These are phyloP conservation scores for Balanococcus diminutus DNA, from an alignment of 2,888 invertebrate species.

Conservation along the genomic window DNA sequence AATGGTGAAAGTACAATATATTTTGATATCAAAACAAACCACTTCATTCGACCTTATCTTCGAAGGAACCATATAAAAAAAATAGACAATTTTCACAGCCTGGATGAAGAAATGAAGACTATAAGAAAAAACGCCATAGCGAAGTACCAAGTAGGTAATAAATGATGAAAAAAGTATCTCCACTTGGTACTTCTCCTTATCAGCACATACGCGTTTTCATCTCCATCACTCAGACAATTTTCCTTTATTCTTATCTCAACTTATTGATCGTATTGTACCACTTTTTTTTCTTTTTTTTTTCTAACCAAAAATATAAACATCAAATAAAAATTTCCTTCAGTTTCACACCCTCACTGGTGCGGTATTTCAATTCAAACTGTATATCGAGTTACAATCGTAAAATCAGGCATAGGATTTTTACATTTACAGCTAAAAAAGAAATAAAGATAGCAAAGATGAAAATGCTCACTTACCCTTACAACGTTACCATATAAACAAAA, in stretches of 20 bases:
- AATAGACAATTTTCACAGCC: background rate
- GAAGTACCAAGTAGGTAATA: background rate
- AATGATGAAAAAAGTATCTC: background rate
- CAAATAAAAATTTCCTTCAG: background rate
- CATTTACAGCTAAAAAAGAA: background rate
- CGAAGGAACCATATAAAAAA: background rate
- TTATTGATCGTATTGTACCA: too few relatives aligned
- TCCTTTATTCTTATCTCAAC: background rate
- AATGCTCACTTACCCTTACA: constrained; percentile 76
- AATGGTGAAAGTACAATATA: background rate
- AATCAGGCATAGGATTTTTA: background rate
- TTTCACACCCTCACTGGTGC: background rate
- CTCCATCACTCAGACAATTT: background rate
- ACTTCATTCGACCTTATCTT: background rate
- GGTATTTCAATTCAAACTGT: background rate
- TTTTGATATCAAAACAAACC: background rate
- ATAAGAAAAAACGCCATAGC: background rate
- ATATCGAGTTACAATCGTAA: background rate
- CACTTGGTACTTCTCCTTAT: background rate
- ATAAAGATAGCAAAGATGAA: background rate
- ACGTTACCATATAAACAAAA: constrained; percentile 99
- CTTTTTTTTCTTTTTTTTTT: background rate
- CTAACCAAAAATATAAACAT: background rate
- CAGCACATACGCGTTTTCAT: constrained; percentile 4
- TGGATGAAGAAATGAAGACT: background rate